These are phyloP conservation scores for Sylvietta virens DNA, from an alignment of 2,113 vertebrate species.

Conservation along the genomic window DNA sequence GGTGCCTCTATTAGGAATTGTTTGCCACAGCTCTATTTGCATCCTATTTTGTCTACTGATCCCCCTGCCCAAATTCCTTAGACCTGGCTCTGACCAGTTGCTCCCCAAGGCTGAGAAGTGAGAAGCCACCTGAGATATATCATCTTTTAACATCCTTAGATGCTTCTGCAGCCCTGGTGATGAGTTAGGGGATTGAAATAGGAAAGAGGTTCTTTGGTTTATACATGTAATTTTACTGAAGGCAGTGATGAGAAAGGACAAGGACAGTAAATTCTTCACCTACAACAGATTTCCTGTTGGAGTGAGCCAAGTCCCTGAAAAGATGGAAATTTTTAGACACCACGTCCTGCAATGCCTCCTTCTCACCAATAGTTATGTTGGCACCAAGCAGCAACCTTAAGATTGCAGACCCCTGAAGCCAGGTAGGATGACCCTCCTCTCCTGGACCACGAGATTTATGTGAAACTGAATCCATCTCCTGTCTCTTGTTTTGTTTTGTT, in stretches of 20 bases:
- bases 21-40: background rate
- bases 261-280: background rate
- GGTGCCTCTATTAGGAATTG: background rate
- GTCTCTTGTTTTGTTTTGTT: background rate
- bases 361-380: background rate
- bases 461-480: background rate
- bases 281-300: background rate
- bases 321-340: background rate
- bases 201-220: background rate
- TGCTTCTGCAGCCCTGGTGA: background rate
- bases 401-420: background rate
- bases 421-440: background rate
- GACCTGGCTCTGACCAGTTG: background rate
- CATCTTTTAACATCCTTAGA: background rate
- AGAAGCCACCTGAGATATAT: background rate
- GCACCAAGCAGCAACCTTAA: background rate
- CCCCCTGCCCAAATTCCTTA: background rate
- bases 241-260: background rate
- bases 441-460: background rate
- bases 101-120: background rate
- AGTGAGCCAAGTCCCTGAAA: background rate
- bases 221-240: background rate
- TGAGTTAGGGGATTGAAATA: background rate
- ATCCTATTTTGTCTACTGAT: background rate
- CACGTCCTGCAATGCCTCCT: background rate